A percentile compares a stretch with the other conserved stretches of the same genome.
These are phyloP conservation scores for Ashinkailepas kermadecensis DNA, from an alignment of 2,888 invertebrate genomes.

Conservation along the genomic window DNA sequence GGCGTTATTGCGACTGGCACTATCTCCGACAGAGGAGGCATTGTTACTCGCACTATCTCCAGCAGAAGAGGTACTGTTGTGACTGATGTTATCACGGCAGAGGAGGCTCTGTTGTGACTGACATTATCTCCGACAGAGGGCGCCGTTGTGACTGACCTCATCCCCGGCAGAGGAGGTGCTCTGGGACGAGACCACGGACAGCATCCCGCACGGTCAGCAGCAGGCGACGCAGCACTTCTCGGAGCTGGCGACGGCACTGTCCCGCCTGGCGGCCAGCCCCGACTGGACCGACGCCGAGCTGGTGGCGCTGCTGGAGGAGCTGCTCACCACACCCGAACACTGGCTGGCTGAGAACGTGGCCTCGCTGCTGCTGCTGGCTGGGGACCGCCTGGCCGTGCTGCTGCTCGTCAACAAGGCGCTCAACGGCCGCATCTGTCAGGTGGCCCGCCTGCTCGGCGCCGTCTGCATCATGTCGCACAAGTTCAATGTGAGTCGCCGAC, in stretches of 20 bases:
- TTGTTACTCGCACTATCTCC: no score
- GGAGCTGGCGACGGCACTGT: conserved; percentile 18
- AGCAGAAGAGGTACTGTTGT: no score
- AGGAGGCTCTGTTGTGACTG: no score
- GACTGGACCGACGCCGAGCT: background rate
- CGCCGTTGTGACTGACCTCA: no score
- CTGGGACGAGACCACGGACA: conserved; percentile 12
- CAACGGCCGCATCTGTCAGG: background rate
- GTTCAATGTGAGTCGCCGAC: background rate
- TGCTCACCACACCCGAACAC: background rate
- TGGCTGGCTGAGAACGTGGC: conserved; percentile 12
- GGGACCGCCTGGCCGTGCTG: background rate
- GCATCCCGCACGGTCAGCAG: conserved; percentile 16
- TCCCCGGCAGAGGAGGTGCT: background rate
- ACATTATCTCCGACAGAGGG: no score
- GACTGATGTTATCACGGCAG: no score
- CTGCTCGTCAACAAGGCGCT: conserved; percentile 6
- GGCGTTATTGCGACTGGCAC: no score
- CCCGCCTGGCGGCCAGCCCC: background rate
- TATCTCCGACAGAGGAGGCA: no score
- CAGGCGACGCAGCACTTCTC: conserved; percentile 19
- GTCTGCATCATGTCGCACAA: conserved; percentile 20
- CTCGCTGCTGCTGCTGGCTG: conserved; percentile 15
- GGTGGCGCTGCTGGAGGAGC: conserved; percentile 10
- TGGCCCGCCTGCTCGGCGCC: conserved; percentile 8